These are phyloP conservation scores for Sesia apiformis DNA, from an alignment of 2,888 invertebrate genomes.

Conservation along the genomic window DNA sequence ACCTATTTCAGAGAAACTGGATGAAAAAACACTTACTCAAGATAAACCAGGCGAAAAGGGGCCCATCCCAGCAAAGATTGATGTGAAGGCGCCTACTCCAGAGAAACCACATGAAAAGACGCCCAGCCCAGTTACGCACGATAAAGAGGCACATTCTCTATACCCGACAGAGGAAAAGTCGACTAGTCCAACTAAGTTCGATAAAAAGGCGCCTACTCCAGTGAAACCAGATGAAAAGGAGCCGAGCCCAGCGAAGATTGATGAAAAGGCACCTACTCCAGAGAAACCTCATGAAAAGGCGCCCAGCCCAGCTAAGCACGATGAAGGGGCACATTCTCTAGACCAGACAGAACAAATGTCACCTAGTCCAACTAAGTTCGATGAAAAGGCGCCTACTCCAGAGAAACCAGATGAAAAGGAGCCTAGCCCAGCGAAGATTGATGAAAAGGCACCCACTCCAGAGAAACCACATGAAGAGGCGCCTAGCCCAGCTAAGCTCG, in stretches of 20 bases:
- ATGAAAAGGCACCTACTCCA: neutral
- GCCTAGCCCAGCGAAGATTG: neutral
- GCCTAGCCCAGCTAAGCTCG: neutral
- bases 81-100: neutral
- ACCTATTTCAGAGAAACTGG: neutral
- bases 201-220: slow-evolving; percentile 4
- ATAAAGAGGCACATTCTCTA: neutral
- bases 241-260: neutral
- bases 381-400: neutral
- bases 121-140: neutral
- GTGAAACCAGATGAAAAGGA: neutral
- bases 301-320: neutral
- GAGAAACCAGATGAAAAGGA: neutral
- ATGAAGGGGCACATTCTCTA: neutral
- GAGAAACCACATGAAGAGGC: neutral
- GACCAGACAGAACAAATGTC: neutral
- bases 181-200: neutral
- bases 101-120: neutral
- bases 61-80: neutral
- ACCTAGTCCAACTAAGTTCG: neutral
- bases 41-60: neutral
- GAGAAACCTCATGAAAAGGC: neutral
- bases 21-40: neutral
- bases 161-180: neutral
- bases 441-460: neutral